These are phyloP conservation scores for Acrocyrtus sp. DNA, from an alignment of 2,888 invertebrate genomes.

Conservation along the genomic window DNA sequence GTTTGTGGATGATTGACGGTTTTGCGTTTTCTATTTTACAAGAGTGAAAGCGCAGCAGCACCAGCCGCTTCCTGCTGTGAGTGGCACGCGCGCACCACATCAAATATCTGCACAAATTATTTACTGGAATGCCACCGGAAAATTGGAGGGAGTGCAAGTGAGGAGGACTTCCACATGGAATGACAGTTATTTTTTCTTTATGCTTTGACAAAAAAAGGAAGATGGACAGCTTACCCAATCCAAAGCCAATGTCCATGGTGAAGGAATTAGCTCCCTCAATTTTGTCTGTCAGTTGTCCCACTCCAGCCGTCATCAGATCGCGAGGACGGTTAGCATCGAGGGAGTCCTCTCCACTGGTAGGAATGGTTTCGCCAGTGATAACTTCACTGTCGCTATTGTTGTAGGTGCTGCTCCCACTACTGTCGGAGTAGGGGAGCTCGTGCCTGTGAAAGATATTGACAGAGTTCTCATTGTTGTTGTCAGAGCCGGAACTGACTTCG, in stretches of 20 bases:
- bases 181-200: too few species aligned
- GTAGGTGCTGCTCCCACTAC: neutral
- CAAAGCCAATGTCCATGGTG: constrained; percentile 63
- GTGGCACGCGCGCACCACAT: too few species aligned
- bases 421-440: constrained; percentile 10
- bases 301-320: constrained; percentile 51
- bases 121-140: too few species aligned
- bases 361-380: neutral
- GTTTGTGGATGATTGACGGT: too few species aligned
- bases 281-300: constrained; percentile 61
- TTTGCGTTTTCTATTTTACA: too few species aligned
- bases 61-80: too few species aligned
- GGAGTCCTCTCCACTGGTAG: constrained; percentile 8
- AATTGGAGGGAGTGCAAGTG: too few species aligned
- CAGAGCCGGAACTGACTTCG: constrained; percentile 10
- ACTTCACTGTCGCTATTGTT: constrained; percentile 31
- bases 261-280: constrained; percentile 61
- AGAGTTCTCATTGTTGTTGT: constrained; percentile 43
- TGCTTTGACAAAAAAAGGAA: neutral
- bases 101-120: too few species aligned
- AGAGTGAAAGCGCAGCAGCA: too few species aligned
- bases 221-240: constrained; percentile 52
- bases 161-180: too few species aligned
- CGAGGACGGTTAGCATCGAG: neutral
- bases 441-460: constrained; percentile 38